Evolutionary conservation across 2,113 vertebrate genomes (phyloP).

Genomic region (Ciconia boyciana): DNA sequence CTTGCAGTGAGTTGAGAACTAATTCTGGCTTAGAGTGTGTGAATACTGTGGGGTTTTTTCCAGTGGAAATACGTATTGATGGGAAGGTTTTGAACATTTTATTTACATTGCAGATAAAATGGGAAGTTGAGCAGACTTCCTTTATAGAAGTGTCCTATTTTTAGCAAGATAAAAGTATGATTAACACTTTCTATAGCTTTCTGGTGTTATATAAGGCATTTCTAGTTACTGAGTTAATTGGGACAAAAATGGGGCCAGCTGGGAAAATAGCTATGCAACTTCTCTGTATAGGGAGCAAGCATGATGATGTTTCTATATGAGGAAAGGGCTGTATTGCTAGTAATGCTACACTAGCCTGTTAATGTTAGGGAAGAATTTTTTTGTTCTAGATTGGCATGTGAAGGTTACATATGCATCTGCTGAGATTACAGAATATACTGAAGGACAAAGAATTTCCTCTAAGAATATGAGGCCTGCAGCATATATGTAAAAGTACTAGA

Average conservation of each 20-base stretch:
- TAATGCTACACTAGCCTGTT: background rate
- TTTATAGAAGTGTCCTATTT: conserved; percentile 1
- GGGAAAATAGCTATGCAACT: background rate
- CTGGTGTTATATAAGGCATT: background rate
- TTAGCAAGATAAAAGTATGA: conserved; percentile 4
- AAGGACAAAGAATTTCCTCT: background rate
- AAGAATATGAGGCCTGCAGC: background rate
- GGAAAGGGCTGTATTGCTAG: background rate
- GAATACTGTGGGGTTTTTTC: background rate
- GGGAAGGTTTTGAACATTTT: background rate
- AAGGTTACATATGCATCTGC: background rate
- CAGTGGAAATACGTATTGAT: background rate
- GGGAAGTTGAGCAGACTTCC: background rate
- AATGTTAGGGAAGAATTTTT: background rate
- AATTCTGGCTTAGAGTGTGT: background rate
- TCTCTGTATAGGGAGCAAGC: background rate
- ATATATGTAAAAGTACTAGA: background rate
- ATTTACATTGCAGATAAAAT: background rate
- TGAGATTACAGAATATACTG: background rate
- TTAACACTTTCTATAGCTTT: conserved; percentile 15
- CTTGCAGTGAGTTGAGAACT: background rate
- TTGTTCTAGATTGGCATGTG: background rate
- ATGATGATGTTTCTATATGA: background rate
- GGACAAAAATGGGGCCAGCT: conserved; percentile 8
- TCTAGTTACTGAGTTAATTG: conserved; percentile 23